These are phyloP conservation scores for Sepiola atlantica DNA, from an alignment of 2,888 invertebrate genomes.

Conservation along the genomic window DNA sequence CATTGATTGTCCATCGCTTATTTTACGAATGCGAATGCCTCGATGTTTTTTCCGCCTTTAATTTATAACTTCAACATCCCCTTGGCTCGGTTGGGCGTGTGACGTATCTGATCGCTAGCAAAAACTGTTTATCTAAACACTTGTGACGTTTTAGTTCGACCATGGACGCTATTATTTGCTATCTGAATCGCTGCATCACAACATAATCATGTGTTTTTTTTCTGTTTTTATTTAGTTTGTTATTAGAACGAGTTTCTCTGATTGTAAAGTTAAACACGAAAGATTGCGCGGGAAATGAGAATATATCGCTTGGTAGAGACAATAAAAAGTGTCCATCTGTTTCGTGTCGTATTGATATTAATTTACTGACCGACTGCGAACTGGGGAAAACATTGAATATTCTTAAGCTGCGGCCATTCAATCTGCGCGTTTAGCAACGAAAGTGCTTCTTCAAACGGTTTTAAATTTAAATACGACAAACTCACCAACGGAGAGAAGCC, in stretches of 20 bases:
- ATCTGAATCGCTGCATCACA: neutral
- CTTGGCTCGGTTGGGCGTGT: neutral
- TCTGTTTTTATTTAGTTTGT: neutral
- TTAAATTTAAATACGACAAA: too few species aligned
- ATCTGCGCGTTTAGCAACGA: too few species aligned
- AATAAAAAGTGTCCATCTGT: neutral
- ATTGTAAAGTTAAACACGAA: neutral
- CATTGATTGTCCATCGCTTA: neutral
- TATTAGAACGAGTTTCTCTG: neutral
- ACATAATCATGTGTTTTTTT: neutral
- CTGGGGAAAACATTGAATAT: too few species aligned
- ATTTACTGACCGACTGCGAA: neutral
- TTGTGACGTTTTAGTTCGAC: neutral
- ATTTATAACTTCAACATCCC: neutral
- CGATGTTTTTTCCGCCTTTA: neutral
- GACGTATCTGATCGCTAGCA: neutral
- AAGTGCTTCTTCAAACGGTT: too few species aligned
- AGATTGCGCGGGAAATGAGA: neutral
- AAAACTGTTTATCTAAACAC: neutral
- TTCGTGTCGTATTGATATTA: neutral
- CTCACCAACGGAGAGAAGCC: too few species aligned
- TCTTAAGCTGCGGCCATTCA: too few species aligned
- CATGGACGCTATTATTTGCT: neutral
- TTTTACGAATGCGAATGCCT: neutral
- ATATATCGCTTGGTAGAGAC: neutral